Base-by-base conservation (phyloP, 2,888 invertebrate species). In the Athetis lepigone region DNA sequence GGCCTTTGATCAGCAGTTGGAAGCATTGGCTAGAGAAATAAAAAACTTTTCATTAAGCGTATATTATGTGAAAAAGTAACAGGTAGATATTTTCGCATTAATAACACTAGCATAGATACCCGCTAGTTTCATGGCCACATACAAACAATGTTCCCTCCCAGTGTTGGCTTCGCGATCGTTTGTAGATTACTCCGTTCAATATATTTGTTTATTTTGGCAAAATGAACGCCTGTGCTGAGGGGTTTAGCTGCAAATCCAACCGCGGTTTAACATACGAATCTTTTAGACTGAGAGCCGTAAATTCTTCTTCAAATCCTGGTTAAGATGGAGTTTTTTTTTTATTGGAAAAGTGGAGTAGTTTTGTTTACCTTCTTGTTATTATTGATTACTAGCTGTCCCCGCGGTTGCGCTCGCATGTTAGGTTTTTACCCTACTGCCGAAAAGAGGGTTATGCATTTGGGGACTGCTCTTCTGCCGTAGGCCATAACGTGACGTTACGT, bases 121-220 rank as follows among this genome's bases (percentile, higher is more conserved):
- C 70, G 51, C 68, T 42, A 0, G 0, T 46, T 72, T 54, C 3
- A n/a, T 9, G 45, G 71, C 72, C 62, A 0, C 29, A 59, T 72
- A 40, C 64, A 11, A 40, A 67, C 80, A 77, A 70, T 78, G 71
- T 82, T 80, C 71, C 64, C 65, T 69, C 59, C 59, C 54, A 50
- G 62, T 55, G 63, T 73, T 61, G 61, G 54, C 68, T 81, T 68
- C 72, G n/a, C 67, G 47, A 77, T 75, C 77, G 75, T 77, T 79
- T 81, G 66, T 71, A 75, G 73, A 81, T 81, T 79, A 72, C 72
- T 79, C 47, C 43, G 59, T 69, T 75, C 77, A 69, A 75, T 81
- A 81, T 67, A 65, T 67, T 65, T 71, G 65, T 73, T 71, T 75
- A 80, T 73, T 75, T 79, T 54, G 45, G 4, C 1, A 43, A 71